These are phyloP conservation scores for Lithophane leautieri DNA, from an alignment of 2,888 invertebrate genomes.

Conservation along the genomic window DNA sequence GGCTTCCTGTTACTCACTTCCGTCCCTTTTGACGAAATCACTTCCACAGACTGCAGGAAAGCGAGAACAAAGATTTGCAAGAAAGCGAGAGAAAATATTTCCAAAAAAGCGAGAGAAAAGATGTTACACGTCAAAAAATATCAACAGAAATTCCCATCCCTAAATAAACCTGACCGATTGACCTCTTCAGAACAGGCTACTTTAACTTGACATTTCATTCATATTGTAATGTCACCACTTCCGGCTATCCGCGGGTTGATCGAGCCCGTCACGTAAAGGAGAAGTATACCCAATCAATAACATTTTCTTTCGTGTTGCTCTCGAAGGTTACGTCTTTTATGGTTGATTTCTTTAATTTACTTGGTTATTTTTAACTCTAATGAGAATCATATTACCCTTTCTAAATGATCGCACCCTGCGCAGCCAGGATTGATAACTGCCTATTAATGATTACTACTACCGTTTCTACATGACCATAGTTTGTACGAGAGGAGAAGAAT, in stretches of 20 bases:
- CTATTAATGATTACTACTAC: neutral
- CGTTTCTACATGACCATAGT: neutral
- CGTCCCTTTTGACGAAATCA: no score
- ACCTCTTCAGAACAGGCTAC: conserved; percentile 13
- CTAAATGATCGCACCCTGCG: neutral
- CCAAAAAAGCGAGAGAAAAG: no score
- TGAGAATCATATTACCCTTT: neutral
- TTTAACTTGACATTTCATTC: conserved; percentile 44
- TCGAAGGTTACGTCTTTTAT: conserved; percentile 15
- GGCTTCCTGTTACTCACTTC: no score
- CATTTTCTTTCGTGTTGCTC: conserved; percentile 40
- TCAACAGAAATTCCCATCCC: neutral
- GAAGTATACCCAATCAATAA: conserved; percentile 40
- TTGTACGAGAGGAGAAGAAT: neutral
- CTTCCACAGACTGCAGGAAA: no score
- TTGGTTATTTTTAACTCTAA: conserved; percentile 10
- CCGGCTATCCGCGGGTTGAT: conserved; percentile 39
- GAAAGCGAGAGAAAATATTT: no score
- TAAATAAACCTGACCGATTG: conserved; percentile 17
- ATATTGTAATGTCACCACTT: conserved; percentile 41
- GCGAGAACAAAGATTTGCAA: no score
- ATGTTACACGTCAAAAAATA: neutral
- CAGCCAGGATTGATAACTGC: neutral
- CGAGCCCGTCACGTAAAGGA: conserved; percentile 27
- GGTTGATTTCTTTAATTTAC: conserved; percentile 27